Base-by-base conservation (phyloP, 2,888 invertebrate species). In the Amphipyra tragopoginis region DNA sequence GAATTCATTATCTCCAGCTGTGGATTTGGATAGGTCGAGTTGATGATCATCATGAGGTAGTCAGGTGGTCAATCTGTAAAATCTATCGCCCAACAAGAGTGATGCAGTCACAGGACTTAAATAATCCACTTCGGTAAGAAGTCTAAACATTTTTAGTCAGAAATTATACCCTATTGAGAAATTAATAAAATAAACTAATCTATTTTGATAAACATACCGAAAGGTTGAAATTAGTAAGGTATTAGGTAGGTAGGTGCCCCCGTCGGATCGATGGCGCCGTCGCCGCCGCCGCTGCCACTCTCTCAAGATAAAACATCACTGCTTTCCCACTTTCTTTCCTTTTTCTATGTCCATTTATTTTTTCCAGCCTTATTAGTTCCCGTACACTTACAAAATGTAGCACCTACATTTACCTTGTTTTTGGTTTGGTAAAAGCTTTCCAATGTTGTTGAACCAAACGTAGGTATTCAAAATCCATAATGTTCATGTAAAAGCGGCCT, bases 261-360 rank as follows among this genome's bases (percentile, higher is more conserved):
- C 29, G 29, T 29, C 7, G 29, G 29, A 29, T 29, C 29, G 29
- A 29, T 29, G 29, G 29, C 29, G 29, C 29, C 29, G 43, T 54
- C 71, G 65, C 54, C 65, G 66, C 47, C 53, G 26, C 47, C 65
- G 26, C 15, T 45, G 29, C 70, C 57, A 52, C 50, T 67, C 63
- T 60, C 43, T 14, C 43, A 49, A 72, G 73, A 79, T 74, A 80
- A 72, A 77, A 77, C 71, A 65, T 62, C 69, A 65, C 65, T 61
- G 69, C 63, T 73, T 69, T 58, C 47, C 74, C 65, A 77, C 67
- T 79, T 80, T 79, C 59, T 51, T 67, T 74, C 72, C 60, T 26
- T 15, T 55, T 52, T 55, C 65, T 49, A 53, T 60, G 65, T 72
- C 57, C 69, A 75, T 79, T 77, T 69, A 68, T 75, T 75, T 71